A percentile compares a stretch with the other conserved stretches of the same genome.
phyloP scores from a whole-genome alignment of 1,140 invertebrate genomes.

The Drosophila subobscura region DNA sequence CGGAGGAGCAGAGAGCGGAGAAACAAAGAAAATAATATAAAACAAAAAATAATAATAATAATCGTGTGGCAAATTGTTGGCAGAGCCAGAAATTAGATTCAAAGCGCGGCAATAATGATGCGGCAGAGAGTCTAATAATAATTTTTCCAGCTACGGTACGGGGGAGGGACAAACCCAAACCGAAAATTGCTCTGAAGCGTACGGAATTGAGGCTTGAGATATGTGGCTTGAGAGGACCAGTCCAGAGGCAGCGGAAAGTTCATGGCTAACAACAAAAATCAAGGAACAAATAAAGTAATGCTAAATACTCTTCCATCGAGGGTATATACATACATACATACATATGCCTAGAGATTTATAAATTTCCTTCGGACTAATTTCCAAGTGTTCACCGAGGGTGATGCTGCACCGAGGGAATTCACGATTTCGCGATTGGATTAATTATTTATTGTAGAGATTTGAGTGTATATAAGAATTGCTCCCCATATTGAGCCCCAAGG shows the following conservation, averaged over 20 bases:
- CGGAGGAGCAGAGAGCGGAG: neutral
- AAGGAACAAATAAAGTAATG: neutral
- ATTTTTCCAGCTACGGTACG: constrained; percentile 27
- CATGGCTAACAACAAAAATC: constrained; percentile 10
- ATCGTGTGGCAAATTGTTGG: constrained; percentile 63
- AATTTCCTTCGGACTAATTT: too few relatives aligned
- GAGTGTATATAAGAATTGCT: too few relatives aligned
- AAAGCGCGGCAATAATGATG: constrained; percentile 64
- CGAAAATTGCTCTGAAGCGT: constrained; percentile 54
- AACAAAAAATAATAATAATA: constrained; percentile 31
- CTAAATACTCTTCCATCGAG: neutral
- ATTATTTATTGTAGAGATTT: too few relatives aligned
- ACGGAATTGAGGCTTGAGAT: too few relatives aligned
- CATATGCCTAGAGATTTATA: neutral
- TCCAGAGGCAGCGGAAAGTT: constrained; percentile 25
- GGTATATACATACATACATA: constrained; percentile 1
- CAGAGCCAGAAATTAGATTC: constrained; percentile 51
- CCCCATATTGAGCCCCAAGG: too few relatives aligned
- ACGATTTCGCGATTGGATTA: too few relatives aligned
- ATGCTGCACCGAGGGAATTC: neutral
- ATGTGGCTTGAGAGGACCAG: too few relatives aligned
- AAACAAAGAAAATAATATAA: constrained; percentile 38
- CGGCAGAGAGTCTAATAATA: constrained; percentile 51
- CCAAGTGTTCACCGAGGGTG: too few relatives aligned
- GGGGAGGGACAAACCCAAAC: constrained; percentile 50